Conservation (phyloP, 1,140 invertebrate species). For the Zaprionus tsacasi region DNA sequence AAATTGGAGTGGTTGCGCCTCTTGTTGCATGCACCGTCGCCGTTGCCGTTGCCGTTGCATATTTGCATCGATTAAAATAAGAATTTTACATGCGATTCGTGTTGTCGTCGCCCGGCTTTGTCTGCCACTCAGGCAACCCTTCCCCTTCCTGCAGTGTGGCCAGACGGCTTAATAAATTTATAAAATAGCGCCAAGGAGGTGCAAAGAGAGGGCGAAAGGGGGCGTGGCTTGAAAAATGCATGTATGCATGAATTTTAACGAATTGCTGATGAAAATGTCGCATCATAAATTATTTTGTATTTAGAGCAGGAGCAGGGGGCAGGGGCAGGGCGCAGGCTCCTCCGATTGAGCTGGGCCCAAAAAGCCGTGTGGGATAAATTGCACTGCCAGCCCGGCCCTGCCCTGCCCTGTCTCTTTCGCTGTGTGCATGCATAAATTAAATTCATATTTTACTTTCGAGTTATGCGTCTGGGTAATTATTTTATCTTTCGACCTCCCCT, state of each 20-base stretch:
- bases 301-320: constrained; percentile 53
- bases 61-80: constrained; percentile 83
- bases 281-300: constrained; percentile 83
- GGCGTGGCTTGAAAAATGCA: constrained; percentile 70
- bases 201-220: constrained; percentile 10
- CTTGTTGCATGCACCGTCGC: constrained; percentile 65
- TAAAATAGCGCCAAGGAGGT: constrained; percentile 58
- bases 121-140: constrained; percentile 53
- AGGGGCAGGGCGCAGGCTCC: constrained; percentile 23
- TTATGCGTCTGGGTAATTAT: constrained; percentile 82
- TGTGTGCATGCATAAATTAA: constrained; percentile 80
- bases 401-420: constrained; percentile 14
- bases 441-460: constrained; percentile 80
- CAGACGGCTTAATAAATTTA: constrained; percentile 76
- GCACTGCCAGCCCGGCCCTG: constrained; percentile 41
- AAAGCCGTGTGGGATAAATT: constrained; percentile 74
- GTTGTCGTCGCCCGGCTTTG: constrained; percentile 81
- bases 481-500: constrained; percentile 61
- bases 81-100: constrained; percentile 81
- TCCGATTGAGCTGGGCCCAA: constrained; percentile 40
- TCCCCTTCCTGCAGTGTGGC: neutral
- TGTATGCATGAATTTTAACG: constrained; percentile 82
- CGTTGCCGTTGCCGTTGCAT: constrained; percentile 61
- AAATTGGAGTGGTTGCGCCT: constrained; percentile 53
- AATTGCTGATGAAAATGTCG: constrained; percentile 83